phyloP scores from a whole-genome alignment of 2,113 vertebrate species.

The Malurus cyaneus region DNA sequence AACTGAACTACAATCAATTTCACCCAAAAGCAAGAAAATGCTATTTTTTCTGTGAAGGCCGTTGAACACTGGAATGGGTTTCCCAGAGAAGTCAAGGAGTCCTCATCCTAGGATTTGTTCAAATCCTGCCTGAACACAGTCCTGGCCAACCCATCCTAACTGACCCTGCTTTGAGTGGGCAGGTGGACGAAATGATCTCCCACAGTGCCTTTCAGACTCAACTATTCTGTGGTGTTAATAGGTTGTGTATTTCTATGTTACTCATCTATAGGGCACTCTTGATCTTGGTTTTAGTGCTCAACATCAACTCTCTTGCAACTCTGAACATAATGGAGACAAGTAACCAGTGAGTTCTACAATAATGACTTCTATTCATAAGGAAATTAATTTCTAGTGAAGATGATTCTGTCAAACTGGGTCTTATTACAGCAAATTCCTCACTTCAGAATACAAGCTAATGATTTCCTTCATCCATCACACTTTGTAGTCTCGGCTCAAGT shows the following conservation, averaged over 20 bases:
- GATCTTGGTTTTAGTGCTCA: neutral
- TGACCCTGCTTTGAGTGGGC: neutral
- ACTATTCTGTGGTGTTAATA: neutral
- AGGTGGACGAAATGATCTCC: neutral
- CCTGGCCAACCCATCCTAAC: neutral
- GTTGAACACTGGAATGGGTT: neutral
- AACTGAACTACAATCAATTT: neutral
- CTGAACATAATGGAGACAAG: neutral
- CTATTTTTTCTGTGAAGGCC: fast-evolving
- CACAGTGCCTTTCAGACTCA: neutral
- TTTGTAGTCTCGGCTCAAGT: neutral
- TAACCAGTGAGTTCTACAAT: neutral
- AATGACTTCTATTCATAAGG: neutral
- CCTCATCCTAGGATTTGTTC: neutral
- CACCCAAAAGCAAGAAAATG: neutral
- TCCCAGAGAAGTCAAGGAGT: neutral
- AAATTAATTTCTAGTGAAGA: conserved; percentile 8
- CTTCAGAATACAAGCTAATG: neutral
- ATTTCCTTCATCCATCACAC: neutral
- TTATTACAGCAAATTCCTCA: neutral
- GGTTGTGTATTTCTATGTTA: neutral
- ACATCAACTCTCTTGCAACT: neutral
- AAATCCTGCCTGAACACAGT: neutral
- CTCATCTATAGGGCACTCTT: neutral
- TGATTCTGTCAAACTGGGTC: neutral